These are phyloP conservation scores for Dicranocentrus wangi DNA, from an alignment of 2,888 invertebrate genomes.

Conservation along the genomic window DNA sequence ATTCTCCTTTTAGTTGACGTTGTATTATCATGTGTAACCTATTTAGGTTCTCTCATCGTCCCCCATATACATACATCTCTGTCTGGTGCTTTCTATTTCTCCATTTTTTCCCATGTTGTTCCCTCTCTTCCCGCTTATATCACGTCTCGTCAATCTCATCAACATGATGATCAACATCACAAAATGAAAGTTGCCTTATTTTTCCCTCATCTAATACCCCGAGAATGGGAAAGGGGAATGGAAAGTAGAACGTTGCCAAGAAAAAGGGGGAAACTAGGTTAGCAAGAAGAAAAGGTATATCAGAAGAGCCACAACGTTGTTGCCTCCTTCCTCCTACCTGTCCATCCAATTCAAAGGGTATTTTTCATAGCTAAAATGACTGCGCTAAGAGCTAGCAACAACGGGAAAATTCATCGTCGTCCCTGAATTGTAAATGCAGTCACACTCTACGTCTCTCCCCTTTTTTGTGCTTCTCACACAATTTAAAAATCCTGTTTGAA, in stretches of 20 bases:
- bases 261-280: neutral
- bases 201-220: neutral
- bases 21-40: neutral
- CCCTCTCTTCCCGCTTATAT: neutral
- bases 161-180: slow-evolving; percentile 25
- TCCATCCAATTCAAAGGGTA: neutral
- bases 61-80: too few relatives aligned
- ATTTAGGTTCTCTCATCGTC: too few relatives aligned
- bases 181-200: slow-evolving; percentile 19
- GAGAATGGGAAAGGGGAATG: slow-evolving; percentile 31
- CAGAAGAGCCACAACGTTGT: neutral
- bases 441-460: too few relatives aligned
- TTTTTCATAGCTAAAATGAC: too few relatives aligned
- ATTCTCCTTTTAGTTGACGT: neutral
- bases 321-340: slow-evolving; percentile 23
- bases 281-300: neutral
- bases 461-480: too few relatives aligned
- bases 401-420: too few relatives aligned
- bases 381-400: too few relatives aligned
- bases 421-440: too few relatives aligned
- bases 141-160: slow-evolving; percentile 41
- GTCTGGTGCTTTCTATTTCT: neutral
- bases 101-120: too few relatives aligned
- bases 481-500: too few relatives aligned
- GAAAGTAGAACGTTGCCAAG: slow-evolving; percentile 38